Percentiles rank a stretch among this genome's conserved stretches.
Evolutionary conservation across 2,113 vertebrate species (phyloP).

Genomic region (Phrynosoma platyrhinos): DNA sequence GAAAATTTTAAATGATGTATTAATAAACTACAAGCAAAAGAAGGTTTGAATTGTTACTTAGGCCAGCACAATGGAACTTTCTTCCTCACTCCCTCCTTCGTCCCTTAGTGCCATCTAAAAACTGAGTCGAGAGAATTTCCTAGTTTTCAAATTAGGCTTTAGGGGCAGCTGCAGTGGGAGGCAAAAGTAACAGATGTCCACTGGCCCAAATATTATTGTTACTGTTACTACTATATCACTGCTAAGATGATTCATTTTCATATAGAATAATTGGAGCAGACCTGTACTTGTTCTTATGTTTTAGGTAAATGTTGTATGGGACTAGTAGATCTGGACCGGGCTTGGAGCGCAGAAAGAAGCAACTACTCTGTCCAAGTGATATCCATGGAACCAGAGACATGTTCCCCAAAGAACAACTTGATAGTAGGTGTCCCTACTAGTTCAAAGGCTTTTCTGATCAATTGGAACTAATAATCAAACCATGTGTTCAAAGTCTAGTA

Average conservation of each 20-base stretch:
- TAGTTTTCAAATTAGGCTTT: too few species aligned
- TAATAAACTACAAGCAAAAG: neutral
- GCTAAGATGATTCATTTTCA: neutral
- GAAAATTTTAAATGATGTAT: neutral
- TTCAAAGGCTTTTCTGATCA: constrained; percentile 14
- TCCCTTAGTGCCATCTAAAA: too few species aligned
- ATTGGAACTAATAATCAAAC: constrained; percentile 48
- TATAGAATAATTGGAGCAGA: neutral
- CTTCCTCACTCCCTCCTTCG: too few species aligned
- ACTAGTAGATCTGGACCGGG: constrained; percentile 94
- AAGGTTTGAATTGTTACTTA: neutral
- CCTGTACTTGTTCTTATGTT: constrained; percentile 43
- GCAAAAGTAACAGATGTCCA: neutral
- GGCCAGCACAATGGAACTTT: too few species aligned
- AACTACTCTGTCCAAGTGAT: constrained; percentile 88
- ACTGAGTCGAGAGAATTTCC: too few species aligned
- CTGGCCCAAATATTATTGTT: neutral
- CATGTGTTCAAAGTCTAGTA: constrained; percentile 36
- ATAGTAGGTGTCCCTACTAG: constrained; percentile 83
- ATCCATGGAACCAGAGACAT: constrained; percentile 96
- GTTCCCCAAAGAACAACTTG: constrained; percentile 98
- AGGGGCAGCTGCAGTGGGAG: too few species aligned
- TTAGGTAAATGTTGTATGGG: constrained; percentile 97
- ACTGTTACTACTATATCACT: neutral
- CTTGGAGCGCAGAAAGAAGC: constrained; percentile 86